phyloP scores from a whole-genome alignment of 2,113 vertebrate genomes.

The Bagarius yarrelli region DNA sequence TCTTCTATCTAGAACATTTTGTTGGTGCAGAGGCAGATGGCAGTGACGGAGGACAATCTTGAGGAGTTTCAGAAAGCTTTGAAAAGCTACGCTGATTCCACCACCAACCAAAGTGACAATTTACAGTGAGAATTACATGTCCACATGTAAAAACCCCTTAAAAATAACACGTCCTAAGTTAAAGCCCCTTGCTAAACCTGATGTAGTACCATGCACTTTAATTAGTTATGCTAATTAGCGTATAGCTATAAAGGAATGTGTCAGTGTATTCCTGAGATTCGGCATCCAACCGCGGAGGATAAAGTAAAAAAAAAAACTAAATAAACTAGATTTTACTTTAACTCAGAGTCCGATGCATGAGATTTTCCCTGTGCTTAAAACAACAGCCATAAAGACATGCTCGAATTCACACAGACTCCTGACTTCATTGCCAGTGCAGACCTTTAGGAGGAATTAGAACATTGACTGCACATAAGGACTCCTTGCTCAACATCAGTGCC shows the following conservation, averaged over 20 bases:
- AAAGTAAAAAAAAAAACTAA: no score
- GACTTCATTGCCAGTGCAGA: background rate
- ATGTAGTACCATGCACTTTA: no score
- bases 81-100: slow-evolving; percentile 79
- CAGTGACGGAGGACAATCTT: slow-evolving; percentile 71
- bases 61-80: slow-evolving; percentile 82
- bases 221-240: background rate
- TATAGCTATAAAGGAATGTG: background rate
- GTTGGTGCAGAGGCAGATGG: slow-evolving; percentile 89
- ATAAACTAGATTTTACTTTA: no score
- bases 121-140: slow-evolving; percentile 80
- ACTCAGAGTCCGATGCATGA: no score
- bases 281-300: background rate
- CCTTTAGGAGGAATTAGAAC: background rate
- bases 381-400: no score
- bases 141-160: background rate
- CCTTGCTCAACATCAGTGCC: background rate
- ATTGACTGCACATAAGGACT: background rate
- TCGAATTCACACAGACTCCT: no score
- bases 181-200: background rate
- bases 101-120: slow-evolving; percentile 79
- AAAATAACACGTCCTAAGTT: background rate
- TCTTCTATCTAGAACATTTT: slow-evolving; percentile 80
- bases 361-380: no score
- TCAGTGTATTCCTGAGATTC: background rate